Evolutionary conservation across 2,888 invertebrate genomes (phyloP).

Genomic region (Dugesia japonica): DNA sequence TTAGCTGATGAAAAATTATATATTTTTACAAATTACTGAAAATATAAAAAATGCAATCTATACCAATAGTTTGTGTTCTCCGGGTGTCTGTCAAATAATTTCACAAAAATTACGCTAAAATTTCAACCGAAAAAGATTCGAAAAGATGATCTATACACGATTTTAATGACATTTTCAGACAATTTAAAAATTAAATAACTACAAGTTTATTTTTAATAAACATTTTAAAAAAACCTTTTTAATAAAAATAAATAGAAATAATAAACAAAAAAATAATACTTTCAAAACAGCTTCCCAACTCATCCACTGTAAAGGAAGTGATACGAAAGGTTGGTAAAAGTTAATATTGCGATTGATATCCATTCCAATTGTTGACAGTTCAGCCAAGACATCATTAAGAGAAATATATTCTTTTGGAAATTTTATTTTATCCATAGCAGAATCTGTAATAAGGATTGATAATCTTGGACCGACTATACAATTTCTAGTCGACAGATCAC

Average conservation of each 20-base stretch:
- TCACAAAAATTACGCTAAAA: too few species aligned
- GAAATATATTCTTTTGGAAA: neutral
- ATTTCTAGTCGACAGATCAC: neutral
- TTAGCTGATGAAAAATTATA: too few species aligned
- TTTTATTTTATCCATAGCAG: neutral
- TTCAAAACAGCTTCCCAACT: neutral
- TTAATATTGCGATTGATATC: neutral
- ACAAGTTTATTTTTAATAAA: too few species aligned
- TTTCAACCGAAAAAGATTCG: too few species aligned
- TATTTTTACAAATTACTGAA: too few species aligned
- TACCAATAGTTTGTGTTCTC: too few species aligned
- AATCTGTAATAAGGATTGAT: neutral
- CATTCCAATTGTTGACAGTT: neutral
- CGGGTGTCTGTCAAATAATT: too few species aligned
- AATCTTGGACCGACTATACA: neutral
- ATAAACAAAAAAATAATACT: neutral
- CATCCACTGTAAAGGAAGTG: neutral
- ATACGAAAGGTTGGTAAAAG: neutral
- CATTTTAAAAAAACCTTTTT: neutral
- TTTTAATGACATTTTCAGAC: too few species aligned
- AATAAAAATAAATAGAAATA: too few species aligned
- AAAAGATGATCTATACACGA: too few species aligned
- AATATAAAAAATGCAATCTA: too few species aligned
- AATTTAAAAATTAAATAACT: too few species aligned
- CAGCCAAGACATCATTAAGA: neutral